phyloP scores from a whole-genome alignment of 2,888 invertebrate genomes.

The Hydroisotoma schaefferi region DNA sequence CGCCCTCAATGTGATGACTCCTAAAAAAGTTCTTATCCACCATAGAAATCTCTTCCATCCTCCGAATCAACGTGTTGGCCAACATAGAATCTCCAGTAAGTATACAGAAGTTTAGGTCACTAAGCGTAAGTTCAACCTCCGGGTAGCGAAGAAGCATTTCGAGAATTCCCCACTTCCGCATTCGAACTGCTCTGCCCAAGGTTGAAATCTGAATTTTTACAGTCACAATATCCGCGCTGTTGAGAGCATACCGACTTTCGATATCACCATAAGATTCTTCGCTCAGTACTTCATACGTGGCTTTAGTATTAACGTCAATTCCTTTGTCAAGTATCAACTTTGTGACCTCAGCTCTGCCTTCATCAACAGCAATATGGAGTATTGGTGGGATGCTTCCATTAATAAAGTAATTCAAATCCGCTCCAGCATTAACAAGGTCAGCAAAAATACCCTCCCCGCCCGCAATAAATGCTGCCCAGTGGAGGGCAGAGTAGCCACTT shows the following conservation, averaged over 20 bases:
- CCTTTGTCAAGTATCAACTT: background rate
- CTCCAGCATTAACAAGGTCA: background rate
- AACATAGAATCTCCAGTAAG: background rate
- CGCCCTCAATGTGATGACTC: background rate
- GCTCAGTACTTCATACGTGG: background rate
- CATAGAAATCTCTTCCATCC: background rate
- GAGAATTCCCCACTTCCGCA: background rate
- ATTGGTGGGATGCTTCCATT: background rate
- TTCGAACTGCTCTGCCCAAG: conserved; percentile 3
- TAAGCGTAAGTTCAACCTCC: background rate
- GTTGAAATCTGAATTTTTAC: background rate
- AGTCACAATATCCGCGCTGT: background rate
- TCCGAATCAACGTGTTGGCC: background rate
- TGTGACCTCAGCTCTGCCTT: background rate
- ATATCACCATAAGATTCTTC: background rate
- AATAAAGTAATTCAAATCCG: background rate
- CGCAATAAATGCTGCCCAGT: background rate
- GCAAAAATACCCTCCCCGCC: background rate
- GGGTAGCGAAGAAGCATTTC: background rate
- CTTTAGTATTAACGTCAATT: background rate
- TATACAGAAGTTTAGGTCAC: conserved; percentile 6
- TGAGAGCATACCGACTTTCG: background rate
- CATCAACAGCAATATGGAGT: conserved; percentile 4
- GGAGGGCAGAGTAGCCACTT: background rate
- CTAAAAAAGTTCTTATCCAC: too few species aligned